These are phyloP conservation scores for Mola mola DNA, from an alignment of 2,113 vertebrate genomes.

Conservation along the genomic window DNA sequence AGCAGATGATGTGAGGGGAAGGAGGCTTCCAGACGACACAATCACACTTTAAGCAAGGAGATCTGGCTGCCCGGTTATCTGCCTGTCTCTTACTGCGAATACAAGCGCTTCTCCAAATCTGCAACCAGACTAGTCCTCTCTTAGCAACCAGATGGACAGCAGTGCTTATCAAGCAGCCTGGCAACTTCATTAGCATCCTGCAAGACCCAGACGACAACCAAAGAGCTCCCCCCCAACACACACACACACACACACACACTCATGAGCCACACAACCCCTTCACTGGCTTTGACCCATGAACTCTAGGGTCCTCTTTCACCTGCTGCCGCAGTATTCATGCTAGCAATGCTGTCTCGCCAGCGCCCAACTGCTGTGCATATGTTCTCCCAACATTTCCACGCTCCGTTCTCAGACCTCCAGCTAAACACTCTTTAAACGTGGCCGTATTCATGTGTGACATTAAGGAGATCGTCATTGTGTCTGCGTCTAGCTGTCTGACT, in stretches of 20 bases:
- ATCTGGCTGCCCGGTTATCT: constrained; percentile 56
- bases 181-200: constrained; percentile 73
- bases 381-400: constrained; percentile 76
- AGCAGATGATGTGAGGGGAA: constrained; percentile 60
- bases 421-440: constrained; percentile 35
- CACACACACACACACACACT: constrained; percentile 43
- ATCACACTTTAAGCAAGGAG: constrained; percentile 66
- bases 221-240: constrained; percentile 42
- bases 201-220: constrained; percentile 62
- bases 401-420: constrained; percentile 49
- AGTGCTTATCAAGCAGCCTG: constrained; percentile 62
- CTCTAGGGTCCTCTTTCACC: constrained; percentile 80
- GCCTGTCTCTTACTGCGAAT: constrained; percentile 45
- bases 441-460: constrained; percentile 51
- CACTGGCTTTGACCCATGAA: constrained; percentile 87
- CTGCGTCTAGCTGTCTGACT: constrained; percentile 58
- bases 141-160: constrained; percentile 55
- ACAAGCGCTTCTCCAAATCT: constrained; percentile 53
- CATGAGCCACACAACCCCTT: constrained; percentile 66
- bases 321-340: constrained; percentile 74
- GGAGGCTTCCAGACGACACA: constrained; percentile 63
- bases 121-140: constrained; percentile 42
- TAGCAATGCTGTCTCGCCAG: constrained; percentile 75
- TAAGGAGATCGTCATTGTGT: constrained; percentile 66
- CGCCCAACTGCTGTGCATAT: constrained; percentile 72